Percentiles rank a stretch among this genome's conserved stretches.
phyloP scores from a whole-genome alignment of 2,797 vertebrate genomes.

The Protosalanx chinensis region DNA sequence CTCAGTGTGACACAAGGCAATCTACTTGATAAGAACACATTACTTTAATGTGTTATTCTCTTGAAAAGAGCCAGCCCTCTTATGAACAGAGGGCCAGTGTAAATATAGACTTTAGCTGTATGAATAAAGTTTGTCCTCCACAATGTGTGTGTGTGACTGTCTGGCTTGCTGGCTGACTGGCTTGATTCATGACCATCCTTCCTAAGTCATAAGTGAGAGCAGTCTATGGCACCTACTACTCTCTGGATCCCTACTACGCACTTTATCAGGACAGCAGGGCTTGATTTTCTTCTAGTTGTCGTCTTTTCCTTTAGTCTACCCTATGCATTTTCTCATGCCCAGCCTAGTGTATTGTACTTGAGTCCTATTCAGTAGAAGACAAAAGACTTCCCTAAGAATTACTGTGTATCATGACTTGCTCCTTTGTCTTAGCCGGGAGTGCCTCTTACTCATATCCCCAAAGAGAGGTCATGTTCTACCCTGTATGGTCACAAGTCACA shows the following conservation, averaged over 20 bases:
- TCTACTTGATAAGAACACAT: slow-evolving; percentile 25
- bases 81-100: slow-evolving; percentile 33
- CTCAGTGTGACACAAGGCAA: slow-evolving; percentile 22
- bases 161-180: slow-evolving; percentile 36
- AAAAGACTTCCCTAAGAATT: no score
- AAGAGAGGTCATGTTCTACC: background rate
- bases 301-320: background rate
- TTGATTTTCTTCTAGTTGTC: background rate
- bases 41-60: slow-evolving; percentile 18
- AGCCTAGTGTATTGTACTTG: slow-evolving; percentile 19
- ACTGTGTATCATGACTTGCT: background rate
- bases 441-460: slow-evolving; percentile 36
- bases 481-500: background rate
- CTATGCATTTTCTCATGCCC: slow-evolving; percentile 24
- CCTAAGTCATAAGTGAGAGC: slow-evolving; percentile 42
- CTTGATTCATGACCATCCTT: slow-evolving; percentile 48
- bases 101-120: slow-evolving; percentile 50
- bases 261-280: slow-evolving; percentile 40
- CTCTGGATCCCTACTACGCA: slow-evolving; percentile 27
- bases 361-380: no score
- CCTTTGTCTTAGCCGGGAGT: slow-evolving; percentile 28
- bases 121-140: slow-evolving; percentile 55
- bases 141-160: slow-evolving; percentile 14
- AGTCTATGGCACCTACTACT: slow-evolving; percentile 22
- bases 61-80: slow-evolving; percentile 35